A percentile compares a stretch with the other conserved stretches of the same genome.
phyloP scores from a whole-genome alignment of 2,113 vertebrate species.

The Eidolon helvum region DNA sequence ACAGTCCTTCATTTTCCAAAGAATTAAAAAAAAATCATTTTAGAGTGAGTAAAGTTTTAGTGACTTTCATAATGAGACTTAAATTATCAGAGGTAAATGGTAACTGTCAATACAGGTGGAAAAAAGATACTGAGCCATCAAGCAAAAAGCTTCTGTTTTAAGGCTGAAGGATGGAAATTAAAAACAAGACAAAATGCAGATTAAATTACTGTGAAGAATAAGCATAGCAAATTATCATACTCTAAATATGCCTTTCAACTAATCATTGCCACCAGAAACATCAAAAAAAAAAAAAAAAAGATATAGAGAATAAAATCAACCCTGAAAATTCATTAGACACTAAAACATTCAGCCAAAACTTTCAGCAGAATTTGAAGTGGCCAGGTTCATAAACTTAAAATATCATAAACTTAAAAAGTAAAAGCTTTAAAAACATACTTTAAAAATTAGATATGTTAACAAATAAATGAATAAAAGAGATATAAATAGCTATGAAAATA shows the following conservation, averaged over 20 bases:
- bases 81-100: conserved; percentile 6
- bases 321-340: conserved; percentile 59
- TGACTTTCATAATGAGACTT: neutral
- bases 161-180: conserved; percentile 80
- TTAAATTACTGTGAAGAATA: conserved; percentile 32
- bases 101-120: conserved; percentile 48
- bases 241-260: neutral
- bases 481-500: conserved; percentile 89
- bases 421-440: conserved; percentile 82
- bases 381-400: conserved; percentile 82
- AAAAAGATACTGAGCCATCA: conserved; percentile 45
- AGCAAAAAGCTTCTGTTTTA: conserved; percentile 77
- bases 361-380: conserved; percentile 78
- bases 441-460: conserved; percentile 84
- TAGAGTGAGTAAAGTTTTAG: neutral
- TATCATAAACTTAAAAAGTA: conserved; percentile 80
- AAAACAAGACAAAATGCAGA: conserved; percentile 69
- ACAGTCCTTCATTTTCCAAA: neutral
- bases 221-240: neutral
- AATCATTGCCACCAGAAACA: neutral
- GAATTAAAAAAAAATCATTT: neutral
- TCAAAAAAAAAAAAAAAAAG: conserved; percentile 21
- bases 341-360: conserved; percentile 72
- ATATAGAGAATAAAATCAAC: conserved; percentile 32
- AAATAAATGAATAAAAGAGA: conserved; percentile 82